phyloP scores from a whole-genome alignment of 2,113 vertebrate species.

The Corythoichthys haematopterus region DNA sequence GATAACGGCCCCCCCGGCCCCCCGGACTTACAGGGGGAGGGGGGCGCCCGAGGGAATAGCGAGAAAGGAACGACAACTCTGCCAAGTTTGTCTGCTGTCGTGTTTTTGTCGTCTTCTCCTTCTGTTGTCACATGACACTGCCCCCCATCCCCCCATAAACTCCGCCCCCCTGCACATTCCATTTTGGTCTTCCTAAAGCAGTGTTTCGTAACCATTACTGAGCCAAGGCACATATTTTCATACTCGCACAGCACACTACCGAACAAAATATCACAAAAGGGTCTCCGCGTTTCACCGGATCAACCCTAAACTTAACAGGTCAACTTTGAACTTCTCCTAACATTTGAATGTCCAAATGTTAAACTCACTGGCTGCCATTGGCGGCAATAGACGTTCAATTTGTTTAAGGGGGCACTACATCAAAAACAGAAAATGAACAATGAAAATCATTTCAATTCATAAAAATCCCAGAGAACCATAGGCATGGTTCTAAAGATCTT shows the following conservation, averaged over 20 bases:
- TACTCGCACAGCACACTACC: not conserved
- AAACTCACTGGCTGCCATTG: too few species aligned
- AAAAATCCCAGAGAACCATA: too few species aligned
- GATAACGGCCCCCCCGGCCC: conserved; percentile 80
- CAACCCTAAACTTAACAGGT: not conserved
- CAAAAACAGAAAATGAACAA: too few species aligned
- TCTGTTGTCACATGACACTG: conserved; percentile 22
- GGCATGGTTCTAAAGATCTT: too few species aligned
- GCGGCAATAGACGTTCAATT: too few species aligned
- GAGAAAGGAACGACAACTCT: conserved; percentile 37
- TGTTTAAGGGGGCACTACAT: too few species aligned
- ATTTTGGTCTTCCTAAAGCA: not conserved
- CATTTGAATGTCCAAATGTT: not conserved
- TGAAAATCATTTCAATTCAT: too few species aligned
- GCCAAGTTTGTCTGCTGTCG: conserved; percentile 66
- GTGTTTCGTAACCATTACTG: not conserved
- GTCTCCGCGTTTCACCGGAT: not conserved
- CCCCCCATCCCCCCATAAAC: not conserved
- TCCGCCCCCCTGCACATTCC: not conserved
- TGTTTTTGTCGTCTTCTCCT: conserved; percentile 28
- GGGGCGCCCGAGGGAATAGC: conserved; percentile 31
- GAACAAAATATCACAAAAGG: not conserved
- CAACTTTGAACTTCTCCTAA: not conserved
- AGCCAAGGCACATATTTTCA: conserved; percentile 1
- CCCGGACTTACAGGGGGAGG: conserved; percentile 32